These are phyloP conservation scores for Danionella cerebrum DNA, from an alignment of 2,113 vertebrate genomes.

Conservation along the genomic window DNA sequence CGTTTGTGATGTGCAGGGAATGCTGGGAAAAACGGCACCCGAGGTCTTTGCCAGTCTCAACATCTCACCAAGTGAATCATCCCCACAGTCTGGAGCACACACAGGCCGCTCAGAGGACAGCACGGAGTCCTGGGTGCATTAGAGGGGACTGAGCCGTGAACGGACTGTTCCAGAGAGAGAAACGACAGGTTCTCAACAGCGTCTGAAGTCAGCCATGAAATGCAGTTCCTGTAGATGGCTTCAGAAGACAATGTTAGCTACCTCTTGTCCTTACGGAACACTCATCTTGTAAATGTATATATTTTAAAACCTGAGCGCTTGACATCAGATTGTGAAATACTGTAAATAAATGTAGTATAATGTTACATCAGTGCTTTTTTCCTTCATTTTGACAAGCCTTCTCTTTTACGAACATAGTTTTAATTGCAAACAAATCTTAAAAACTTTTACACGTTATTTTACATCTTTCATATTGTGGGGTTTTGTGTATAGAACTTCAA, in stretches of 20 bases:
- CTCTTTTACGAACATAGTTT: no score
- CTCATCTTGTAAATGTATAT: not conserved
- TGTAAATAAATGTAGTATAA: slow-evolving; percentile 30
- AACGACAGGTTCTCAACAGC: not conserved
- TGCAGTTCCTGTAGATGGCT: not conserved
- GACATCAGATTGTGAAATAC: slow-evolving; percentile 17
- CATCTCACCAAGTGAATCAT: slow-evolving; percentile 41
- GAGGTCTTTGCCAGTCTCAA: slow-evolving; percentile 65
- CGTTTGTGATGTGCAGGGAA: slow-evolving; percentile 71
- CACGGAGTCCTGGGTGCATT: slow-evolving; percentile 48
- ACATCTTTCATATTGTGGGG: no score
- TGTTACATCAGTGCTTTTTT: no score
- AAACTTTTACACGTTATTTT: no score
- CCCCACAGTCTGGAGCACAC: slow-evolving; percentile 6
- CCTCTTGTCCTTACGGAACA: slow-evolving; percentile 23
- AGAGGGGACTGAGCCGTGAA: no score
- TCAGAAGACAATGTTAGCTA: slow-evolving; percentile 23
- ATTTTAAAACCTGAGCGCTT: not conserved
- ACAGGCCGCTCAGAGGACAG: slow-evolving; percentile 36
- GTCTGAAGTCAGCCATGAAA: slow-evolving; percentile 2
- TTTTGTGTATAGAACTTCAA: no score
- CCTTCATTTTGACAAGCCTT: no score
- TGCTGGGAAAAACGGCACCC: slow-evolving; percentile 66
- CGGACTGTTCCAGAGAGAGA: no score
- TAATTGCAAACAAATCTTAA: no score